Percentiles rank a stretch among this genome's conserved stretches.
Evolutionary conservation across 2,888 invertebrate species (phyloP).

Genomic region (Asteroscopus sphinx): DNA sequence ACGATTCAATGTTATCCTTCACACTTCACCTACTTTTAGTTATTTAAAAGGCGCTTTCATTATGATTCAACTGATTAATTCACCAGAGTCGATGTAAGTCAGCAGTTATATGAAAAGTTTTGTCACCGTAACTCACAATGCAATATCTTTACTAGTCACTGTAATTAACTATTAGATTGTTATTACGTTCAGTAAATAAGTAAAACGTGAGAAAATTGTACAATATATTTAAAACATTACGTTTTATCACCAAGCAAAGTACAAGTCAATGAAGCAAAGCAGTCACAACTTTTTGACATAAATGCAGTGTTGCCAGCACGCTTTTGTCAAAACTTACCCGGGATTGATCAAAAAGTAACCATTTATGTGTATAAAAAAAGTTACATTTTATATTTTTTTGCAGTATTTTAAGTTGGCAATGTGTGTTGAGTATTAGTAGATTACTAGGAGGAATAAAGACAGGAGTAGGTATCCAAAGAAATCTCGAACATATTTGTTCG

Average conservation of each 20-base stretch:
- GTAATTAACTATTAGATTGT: conserved; percentile 37
- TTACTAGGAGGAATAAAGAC: too few relatives aligned
- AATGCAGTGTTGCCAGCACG: too few relatives aligned
- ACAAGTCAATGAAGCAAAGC: too few relatives aligned
- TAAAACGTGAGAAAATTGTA: conserved; percentile 62
- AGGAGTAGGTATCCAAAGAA: too few relatives aligned
- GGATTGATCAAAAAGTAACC: too few relatives aligned
- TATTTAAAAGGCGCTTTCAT: conserved; percentile 85
- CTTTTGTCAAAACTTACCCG: too few relatives aligned
- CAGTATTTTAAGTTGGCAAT: too few relatives aligned
- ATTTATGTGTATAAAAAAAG: too few relatives aligned
- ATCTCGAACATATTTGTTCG: too few relatives aligned
- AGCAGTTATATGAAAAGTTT: conserved; percentile 45
- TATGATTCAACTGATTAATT: conserved; percentile 80
- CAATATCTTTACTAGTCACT: conserved; percentile 19
- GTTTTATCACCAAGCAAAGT: conserved; percentile 43
- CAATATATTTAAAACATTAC: conserved; percentile 50
- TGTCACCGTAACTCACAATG: conserved; percentile 14
- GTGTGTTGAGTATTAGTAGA: too few relatives aligned
- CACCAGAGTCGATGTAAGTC: conserved; percentile 59
- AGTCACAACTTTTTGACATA: conserved; percentile 62
- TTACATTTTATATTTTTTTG: too few relatives aligned
- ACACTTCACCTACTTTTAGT: conserved; percentile 80
- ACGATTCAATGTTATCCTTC: conserved; percentile 66
- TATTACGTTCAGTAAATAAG: conserved; percentile 35